These are phyloP conservation scores for Acestrorhynchus altus DNA, from an alignment of 2,797 vertebrate species.

Conservation along the genomic window DNA sequence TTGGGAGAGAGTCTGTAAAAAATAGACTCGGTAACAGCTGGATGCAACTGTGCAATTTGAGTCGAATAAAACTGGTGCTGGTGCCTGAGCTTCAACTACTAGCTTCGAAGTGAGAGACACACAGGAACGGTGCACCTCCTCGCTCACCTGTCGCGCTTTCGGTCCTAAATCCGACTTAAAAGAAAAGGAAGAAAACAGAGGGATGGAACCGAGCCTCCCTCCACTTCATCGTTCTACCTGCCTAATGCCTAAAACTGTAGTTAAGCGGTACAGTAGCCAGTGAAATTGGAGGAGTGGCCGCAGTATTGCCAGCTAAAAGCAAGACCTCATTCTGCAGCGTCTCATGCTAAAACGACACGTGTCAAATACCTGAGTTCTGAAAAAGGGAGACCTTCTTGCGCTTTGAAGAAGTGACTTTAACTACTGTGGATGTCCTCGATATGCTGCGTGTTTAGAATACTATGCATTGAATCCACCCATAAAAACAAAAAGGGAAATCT, in stretches of 20 bases:
- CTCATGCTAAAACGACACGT: slow-evolving; percentile 64
- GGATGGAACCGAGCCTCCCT: not conserved
- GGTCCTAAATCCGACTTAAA: slow-evolving; percentile 7
- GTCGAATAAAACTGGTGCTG: slow-evolving; percentile 48
- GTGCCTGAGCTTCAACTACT: slow-evolving; percentile 47
- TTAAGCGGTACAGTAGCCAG: slow-evolving; percentile 24
- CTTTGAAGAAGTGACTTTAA: slow-evolving; percentile 60
- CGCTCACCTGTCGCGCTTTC: slow-evolving; percentile 8
- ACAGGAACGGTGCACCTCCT: slow-evolving; percentile 37
- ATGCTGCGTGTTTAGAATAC: slow-evolving; percentile 72
- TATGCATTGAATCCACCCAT: slow-evolving; percentile 71
- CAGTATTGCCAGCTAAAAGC: slow-evolving; percentile 53
- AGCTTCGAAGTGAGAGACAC: slow-evolving; percentile 35
- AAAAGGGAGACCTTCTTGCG: slow-evolving; percentile 54
- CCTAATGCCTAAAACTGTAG: slow-evolving; percentile 21
- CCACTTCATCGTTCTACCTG: not conserved
- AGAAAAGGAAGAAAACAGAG: not conserved
- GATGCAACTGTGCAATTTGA: slow-evolving; percentile 5
- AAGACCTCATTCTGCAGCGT: slow-evolving; percentile 57
- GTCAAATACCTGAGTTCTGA: slow-evolving; percentile 84
- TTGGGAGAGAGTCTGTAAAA: slow-evolving; percentile 14
- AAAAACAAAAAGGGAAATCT: slow-evolving; percentile 67
- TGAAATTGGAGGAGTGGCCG: slow-evolving; percentile 33
- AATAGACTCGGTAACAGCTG: slow-evolving; percentile 17
- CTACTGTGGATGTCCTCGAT: slow-evolving; percentile 62